Base-by-base conservation (phyloP, 2,888 invertebrate genomes). In the Agrypnus murinus region DNA sequence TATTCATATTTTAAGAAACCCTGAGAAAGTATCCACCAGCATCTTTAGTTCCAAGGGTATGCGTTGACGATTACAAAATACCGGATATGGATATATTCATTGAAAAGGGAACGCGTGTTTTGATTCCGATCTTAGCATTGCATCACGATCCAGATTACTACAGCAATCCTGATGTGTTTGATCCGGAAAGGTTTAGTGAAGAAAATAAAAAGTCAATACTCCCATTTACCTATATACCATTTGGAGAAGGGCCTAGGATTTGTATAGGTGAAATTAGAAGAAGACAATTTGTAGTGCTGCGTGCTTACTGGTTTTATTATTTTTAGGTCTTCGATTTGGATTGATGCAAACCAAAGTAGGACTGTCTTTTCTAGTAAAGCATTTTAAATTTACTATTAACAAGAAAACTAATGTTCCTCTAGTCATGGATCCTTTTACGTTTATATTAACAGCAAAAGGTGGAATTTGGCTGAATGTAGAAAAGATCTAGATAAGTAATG, bases 1-100 rank as follows among this genome's bases (percentile, higher is more conserved):
- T n/a, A n/a, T n/a, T n/a, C n/a, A n/a, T n/a, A n/a, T n/a, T n/a
- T 75, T 53, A 77, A 82, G 86, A 86, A 77, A 82, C 83, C 1
- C 74, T 86, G 17, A 75, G 86, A 14, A 77, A 80, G 46, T 82
- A 82, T 65, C 83, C 86, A 1, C 80, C 84, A 5, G 75, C 79
- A 2, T 70, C 79, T 2, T 53, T 78, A 2, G 5, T 80, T 5
- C 64, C 69, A 17, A 68, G 81, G 17, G 46, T 68, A 19, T 78
- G 79, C 48, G 74, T 73, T 1, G 75, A 76, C 46, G 71, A 74
- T 12, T 85, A 82, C 71, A 65, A 57, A 6, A 50, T 84, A 12
- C 83, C 57, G 2, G 19, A 38, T 3, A 38, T 38, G n/a, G 38
- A 38, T 17, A 10, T 57, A 2, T n/a, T 57, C 0, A 10, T 59